Percentiles rank a stretch among this genome's conserved stretches.
phyloP scores from a whole-genome alignment of 2,113 vertebrate genomes.

The Phylloscopus trochilus region DNA sequence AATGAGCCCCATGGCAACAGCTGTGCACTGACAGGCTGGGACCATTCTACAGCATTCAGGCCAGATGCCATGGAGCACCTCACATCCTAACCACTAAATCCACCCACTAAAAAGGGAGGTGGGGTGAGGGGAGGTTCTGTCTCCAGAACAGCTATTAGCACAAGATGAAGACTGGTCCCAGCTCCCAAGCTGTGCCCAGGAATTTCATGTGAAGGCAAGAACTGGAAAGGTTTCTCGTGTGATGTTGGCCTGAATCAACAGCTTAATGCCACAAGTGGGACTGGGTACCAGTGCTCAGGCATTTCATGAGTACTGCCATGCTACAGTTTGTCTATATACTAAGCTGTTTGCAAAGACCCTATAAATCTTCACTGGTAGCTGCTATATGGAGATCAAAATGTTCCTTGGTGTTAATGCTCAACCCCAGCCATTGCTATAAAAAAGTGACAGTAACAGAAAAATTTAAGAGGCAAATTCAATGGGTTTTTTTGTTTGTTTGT shows the following conservation, averaged over 20 bases:
- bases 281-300: background rate
- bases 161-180: background rate
- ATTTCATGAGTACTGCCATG: background rate
- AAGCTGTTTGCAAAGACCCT: background rate
- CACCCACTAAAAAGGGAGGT: background rate
- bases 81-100: background rate
- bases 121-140: background rate
- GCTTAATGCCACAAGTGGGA: background rate
- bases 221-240: background rate
- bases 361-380: background rate
- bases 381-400: background rate
- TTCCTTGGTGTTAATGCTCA: background rate
- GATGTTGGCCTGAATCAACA: background rate
- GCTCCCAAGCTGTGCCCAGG: background rate
- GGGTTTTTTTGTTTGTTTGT: background rate
- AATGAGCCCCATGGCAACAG: accelerated
- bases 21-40: background rate
- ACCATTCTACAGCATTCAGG: background rate
- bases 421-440: background rate
- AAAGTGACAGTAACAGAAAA: background rate
- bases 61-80: background rate
- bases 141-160: background rate
- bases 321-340: background rate
- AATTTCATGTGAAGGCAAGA: background rate
- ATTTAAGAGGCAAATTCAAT: background rate